These are phyloP conservation scores for Cyrtorhinus lividipennis DNA, from an alignment of 1,140 invertebrate genomes.

Conservation along the genomic window DNA sequence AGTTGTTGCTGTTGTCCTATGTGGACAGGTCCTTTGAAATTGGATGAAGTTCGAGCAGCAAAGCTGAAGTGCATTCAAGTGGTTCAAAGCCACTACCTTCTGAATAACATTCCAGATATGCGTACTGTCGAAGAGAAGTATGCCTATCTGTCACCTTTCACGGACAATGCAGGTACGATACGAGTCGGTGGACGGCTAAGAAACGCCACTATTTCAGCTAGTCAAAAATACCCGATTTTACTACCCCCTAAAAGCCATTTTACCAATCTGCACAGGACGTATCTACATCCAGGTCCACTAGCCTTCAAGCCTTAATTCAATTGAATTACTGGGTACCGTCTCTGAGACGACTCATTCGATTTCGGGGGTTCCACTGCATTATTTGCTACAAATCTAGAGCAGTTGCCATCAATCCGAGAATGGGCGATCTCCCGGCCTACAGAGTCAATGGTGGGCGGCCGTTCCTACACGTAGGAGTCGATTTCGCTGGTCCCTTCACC, in stretches of 20 bases:
- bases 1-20: too few species aligned
- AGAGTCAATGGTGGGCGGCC: slow-evolving; percentile 26
- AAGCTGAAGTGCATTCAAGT: too few species aligned
- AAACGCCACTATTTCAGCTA: slow-evolving; percentile 13
- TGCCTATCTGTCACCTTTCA: slow-evolving; percentile 19
- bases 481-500: slow-evolving; percentile 31
- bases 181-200: slow-evolving; percentile 21
- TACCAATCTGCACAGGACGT: slow-evolving; percentile 27
- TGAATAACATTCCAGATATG: neutral
- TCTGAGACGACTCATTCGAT: slow-evolving; percentile 22
- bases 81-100: too few species aligned
- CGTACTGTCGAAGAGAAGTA: too few species aligned
- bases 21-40: too few species aligned
- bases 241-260: slow-evolving; percentile 22
- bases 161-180: slow-evolving; percentile 18
- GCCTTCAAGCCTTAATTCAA: slow-evolving; percentile 23
- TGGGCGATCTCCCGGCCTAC: too few species aligned
- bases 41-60: too few species aligned
- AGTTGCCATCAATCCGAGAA: slow-evolving; percentile 20
- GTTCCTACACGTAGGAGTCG: too few species aligned
- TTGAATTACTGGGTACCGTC: slow-evolving; percentile 27
- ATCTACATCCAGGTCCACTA: slow-evolving; percentile 27
- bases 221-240: slow-evolving; percentile 21
- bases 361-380: slow-evolving; percentile 25
- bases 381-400: slow-evolving; percentile 24